Conservation (phyloP, 2,113 vertebrate genomes). For the Dicentrarchus labrax region DNA sequence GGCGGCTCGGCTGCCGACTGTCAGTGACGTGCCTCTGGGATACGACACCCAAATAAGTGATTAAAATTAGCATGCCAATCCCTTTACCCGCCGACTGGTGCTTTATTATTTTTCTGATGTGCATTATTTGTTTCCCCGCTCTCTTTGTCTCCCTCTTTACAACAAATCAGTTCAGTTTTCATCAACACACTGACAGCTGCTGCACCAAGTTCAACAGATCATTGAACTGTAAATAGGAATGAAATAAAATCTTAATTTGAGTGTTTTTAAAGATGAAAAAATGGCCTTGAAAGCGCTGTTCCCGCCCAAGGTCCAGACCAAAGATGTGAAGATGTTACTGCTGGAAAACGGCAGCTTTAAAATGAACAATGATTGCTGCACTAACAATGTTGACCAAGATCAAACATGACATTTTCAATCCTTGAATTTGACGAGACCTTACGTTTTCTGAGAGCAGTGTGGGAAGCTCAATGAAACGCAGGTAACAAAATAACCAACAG, state of each 20-base stretch:
- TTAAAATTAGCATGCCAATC: conserved; percentile 41
- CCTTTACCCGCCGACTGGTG: neutral
- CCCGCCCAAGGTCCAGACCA: no score
- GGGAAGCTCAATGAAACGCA: no score
- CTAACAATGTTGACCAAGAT: neutral
- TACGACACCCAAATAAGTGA: conserved; percentile 12
- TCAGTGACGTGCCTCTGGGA: conserved; percentile 33
- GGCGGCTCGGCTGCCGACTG: conserved; percentile 22
- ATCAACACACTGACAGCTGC: neutral
- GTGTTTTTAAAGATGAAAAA: neutral
- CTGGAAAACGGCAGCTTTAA: neutral
- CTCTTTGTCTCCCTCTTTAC: neutral
- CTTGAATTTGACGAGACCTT: no score
- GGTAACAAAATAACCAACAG: no score
- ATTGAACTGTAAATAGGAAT: neutral
- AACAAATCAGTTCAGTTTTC: neutral
- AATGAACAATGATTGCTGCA: no score
- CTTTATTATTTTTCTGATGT: conserved; percentile 6
- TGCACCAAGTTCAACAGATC: neutral
- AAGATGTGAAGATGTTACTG: no score
- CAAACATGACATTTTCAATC: neutral
- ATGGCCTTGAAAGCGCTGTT: neutral
- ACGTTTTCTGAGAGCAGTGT: no score
- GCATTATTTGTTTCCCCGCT: conserved; percentile 7
- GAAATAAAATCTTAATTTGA: neutral